phyloP scores from a whole-genome alignment of 2,888 invertebrate genomes.

The Agrotis segetum region DNA sequence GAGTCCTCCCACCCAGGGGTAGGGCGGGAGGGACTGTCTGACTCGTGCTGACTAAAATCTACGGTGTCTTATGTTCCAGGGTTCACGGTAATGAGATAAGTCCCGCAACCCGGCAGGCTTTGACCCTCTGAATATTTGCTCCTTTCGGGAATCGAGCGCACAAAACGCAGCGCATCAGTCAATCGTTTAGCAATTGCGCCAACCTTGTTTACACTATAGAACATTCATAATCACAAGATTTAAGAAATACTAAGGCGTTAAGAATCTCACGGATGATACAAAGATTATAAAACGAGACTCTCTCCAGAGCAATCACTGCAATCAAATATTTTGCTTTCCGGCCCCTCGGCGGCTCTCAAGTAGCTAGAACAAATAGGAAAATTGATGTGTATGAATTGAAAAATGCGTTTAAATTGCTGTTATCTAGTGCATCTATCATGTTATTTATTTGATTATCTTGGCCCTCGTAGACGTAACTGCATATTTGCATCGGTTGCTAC shows the following conservation, averaged over 20 bases:
- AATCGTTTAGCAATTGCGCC: too few relatives aligned
- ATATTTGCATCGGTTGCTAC: conserved; percentile 12
- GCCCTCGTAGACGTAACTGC: conserved; percentile 13
- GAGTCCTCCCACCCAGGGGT: too few relatives aligned
- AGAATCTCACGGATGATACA: background rate
- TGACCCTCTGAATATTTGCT: too few relatives aligned
- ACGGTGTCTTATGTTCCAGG: too few relatives aligned
- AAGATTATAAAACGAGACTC: background rate
- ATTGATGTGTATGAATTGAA: conserved; percentile 53
- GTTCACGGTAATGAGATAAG: too few relatives aligned
- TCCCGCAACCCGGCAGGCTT: too few relatives aligned
- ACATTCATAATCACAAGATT: background rate
- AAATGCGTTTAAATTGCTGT: conserved; percentile 50
- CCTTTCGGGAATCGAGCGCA: too few relatives aligned
- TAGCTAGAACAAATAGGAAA: conserved; percentile 50
- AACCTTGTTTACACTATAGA: background rate
- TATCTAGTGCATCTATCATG: conserved; percentile 50
- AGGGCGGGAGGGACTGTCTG: too few relatives aligned
- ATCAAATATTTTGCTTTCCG: conserved; percentile 45
- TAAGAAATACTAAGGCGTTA: background rate
- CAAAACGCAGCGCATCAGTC: too few relatives aligned
- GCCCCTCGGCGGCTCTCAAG: conserved; percentile 39
- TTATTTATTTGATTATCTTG: conserved; percentile 52
- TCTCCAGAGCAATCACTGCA: conserved; percentile 32
- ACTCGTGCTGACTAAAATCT: too few relatives aligned